phyloP scores from a whole-genome alignment of 2,797 vertebrate species.

The Falco biarmicus region DNA sequence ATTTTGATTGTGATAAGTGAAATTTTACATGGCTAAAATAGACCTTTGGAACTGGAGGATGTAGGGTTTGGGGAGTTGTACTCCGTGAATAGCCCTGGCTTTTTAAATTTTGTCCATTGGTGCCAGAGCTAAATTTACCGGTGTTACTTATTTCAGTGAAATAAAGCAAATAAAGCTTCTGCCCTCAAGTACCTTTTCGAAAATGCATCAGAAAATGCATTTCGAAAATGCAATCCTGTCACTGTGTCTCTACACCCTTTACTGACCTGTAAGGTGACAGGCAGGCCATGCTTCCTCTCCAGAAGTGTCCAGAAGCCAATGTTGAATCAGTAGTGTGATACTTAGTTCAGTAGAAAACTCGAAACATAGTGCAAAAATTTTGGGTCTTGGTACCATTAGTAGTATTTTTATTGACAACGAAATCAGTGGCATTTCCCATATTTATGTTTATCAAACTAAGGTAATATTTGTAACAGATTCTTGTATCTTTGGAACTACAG shows the following conservation, averaged over 20 bases:
- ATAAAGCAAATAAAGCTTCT: neutral
- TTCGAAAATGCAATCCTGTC: no score
- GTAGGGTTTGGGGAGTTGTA: neutral
- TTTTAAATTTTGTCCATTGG: neutral
- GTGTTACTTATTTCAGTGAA: neutral
- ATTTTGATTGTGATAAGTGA: neutral
- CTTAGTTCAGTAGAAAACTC: neutral
- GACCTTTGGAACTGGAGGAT: neutral
- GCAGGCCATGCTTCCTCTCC: neutral
- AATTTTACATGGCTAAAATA: neutral
- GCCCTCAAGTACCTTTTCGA: neutral
- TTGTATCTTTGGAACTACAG: neutral
- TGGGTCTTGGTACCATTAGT: neutral
- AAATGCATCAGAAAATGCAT: neutral
- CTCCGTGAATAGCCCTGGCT: neutral
- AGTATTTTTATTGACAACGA: neutral
- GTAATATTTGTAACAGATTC: neutral
- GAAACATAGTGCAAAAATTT: neutral
- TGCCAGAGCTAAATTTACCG: neutral
- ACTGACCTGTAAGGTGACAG: neutral
- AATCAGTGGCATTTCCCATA: neutral
- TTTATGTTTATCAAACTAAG: neutral
- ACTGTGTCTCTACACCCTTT: neutral
- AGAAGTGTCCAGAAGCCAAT: neutral
- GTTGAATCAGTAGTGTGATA: neutral